Percentiles rank a stretch among this genome's conserved stretches.
phyloP scores from a whole-genome alignment of 2,113 vertebrate genomes.

The Apaloderma vittatum region DNA sequence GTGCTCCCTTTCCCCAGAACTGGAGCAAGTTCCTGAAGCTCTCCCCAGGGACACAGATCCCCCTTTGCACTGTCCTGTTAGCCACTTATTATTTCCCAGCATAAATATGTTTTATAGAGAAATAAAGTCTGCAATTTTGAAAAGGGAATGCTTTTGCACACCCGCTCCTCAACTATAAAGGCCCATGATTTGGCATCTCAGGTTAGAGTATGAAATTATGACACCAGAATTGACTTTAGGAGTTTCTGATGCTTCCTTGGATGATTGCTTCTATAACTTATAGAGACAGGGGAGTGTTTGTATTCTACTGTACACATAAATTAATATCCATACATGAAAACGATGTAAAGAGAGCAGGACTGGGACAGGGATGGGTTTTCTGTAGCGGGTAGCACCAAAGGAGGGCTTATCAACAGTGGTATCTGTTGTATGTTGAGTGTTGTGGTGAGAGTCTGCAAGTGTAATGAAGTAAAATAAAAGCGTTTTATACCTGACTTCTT shows the following conservation, averaged over 20 bases:
- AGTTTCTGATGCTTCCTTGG: constrained; percentile 82
- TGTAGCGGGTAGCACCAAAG: constrained; percentile 27
- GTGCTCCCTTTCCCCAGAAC: not conserved
- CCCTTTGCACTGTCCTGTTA: constrained; percentile 53
- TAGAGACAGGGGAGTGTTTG: constrained; percentile 79
- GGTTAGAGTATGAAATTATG: constrained; percentile 83
- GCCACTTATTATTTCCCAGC: constrained; percentile 75
- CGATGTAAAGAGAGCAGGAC: constrained; percentile 41
- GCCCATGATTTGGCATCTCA: constrained; percentile 79
- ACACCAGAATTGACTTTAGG: constrained; percentile 83
- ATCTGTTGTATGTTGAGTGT: constrained; percentile 5
- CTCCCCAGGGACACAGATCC: not conserved
- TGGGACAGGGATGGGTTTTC: constrained; percentile 54
- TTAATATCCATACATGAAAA: constrained; percentile 83
- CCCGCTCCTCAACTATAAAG: constrained; percentile 79
- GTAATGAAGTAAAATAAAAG: constrained; percentile 37
- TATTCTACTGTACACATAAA: constrained; percentile 83
- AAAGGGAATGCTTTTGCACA: constrained; percentile 75
- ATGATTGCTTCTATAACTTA: constrained; percentile 87
- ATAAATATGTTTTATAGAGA: constrained; percentile 83
- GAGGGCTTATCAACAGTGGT: not conserved
- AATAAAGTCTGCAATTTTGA: constrained; percentile 81
- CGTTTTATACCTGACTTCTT: not conserved
- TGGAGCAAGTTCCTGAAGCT: not conserved
- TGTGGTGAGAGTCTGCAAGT: not conserved